phyloP scores from a whole-genome alignment of 2,888 invertebrate species.

The Tachina fera region DNA sequence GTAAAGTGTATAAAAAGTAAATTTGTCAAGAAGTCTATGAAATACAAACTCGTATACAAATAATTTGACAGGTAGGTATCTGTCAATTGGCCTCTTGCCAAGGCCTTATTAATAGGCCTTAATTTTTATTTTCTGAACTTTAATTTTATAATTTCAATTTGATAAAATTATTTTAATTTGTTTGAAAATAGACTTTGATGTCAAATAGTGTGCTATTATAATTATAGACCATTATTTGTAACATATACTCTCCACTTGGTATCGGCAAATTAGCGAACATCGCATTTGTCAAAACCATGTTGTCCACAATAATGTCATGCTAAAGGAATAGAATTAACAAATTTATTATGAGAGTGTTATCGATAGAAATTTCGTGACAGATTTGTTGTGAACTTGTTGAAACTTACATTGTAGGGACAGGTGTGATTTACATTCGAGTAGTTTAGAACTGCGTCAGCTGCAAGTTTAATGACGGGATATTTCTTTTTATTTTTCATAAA shows the following conservation, averaged over 20 bases:
- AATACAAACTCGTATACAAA: too few species aligned
- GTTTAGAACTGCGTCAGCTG: not conserved
- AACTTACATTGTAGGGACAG: constrained; percentile 61
- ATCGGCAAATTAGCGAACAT: constrained; percentile 45
- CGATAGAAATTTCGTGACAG: too few species aligned
- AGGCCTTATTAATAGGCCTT: too few species aligned
- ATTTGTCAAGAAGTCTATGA: too few species aligned
- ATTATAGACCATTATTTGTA: not conserved
- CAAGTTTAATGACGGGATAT: not conserved
- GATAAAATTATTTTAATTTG: not conserved
- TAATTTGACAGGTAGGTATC: too few species aligned
- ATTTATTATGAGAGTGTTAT: not conserved
- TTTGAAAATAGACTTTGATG: constrained; percentile 1
- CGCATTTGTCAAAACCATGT: constrained; percentile 44
- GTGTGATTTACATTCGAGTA: constrained; percentile 66
- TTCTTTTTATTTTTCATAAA: too few species aligned
- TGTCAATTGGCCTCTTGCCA: too few species aligned
- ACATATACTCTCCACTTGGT: constrained; percentile 47
- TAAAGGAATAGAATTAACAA: constrained; percentile 9
- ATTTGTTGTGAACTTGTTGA: not conserved
- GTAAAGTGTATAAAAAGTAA: too few species aligned
- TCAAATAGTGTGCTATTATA: not conserved
- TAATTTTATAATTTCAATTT: not conserved
- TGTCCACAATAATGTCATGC: constrained; percentile 58
- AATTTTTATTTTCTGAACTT: too few species aligned